A percentile compares a stretch with the other conserved stretches of the same genome.
phyloP scores from a whole-genome alignment of 64 coral and sea anemone genomes.

The Montipora efflorescens region DNA sequence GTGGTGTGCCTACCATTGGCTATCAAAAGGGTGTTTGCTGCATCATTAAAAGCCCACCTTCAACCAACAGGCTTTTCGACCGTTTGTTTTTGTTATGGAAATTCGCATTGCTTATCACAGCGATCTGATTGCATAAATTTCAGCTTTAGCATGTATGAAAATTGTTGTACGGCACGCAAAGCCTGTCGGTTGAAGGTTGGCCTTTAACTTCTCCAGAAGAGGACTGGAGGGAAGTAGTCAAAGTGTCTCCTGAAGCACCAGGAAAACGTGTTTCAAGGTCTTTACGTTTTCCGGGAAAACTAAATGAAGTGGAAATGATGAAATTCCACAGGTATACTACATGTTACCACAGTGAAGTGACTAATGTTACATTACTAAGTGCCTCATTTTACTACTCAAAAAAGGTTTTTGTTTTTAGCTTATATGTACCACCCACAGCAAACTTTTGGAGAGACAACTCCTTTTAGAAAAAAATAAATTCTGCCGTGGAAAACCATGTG shows the following conservation, averaged over 20 bases:
- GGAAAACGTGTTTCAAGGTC: constrained; percentile 48
- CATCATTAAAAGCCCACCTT: constrained; percentile 16
- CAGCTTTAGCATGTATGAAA: no score
- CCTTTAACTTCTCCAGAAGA: constrained; percentile 26
- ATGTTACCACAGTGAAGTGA: not conserved
- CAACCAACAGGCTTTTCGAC: no score
- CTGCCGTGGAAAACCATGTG: not conserved
- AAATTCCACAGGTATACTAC: not conserved
- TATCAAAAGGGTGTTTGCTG: constrained; percentile 48
- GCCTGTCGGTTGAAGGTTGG: no score
- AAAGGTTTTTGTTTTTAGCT: not conserved
- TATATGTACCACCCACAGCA: constrained; percentile 3
- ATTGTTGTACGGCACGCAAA: no score
- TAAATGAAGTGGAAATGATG: not conserved
- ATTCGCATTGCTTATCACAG: no score
- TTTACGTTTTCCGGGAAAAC: constrained; percentile 26
- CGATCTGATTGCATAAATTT: no score
- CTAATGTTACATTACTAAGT: not conserved
- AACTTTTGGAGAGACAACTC: constrained; percentile 3
- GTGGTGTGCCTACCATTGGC: constrained; percentile 31
- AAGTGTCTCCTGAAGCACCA: constrained; percentile 23
- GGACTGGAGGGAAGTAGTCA: constrained; percentile 37
- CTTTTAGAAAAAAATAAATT: constrained; percentile 6
- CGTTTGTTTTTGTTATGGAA: no score
- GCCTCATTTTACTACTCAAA: not conserved